A percentile compares a stretch with the other conserved stretches of the same genome.
phyloP scores from a whole-genome alignment of 2,888 invertebrate genomes.

The Leucophora obtusa region DNA sequence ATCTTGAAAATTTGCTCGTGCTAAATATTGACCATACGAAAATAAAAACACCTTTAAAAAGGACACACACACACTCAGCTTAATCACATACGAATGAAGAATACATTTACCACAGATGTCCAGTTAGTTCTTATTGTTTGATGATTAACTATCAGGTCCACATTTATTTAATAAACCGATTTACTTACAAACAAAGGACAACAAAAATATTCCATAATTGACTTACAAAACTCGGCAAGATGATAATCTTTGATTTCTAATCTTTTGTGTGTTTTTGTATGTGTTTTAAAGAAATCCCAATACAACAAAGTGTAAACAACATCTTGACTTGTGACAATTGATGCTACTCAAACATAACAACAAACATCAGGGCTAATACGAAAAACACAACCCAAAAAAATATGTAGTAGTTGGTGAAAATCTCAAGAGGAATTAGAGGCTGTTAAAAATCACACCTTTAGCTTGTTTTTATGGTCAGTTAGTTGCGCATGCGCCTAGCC shows the following conservation, averaged over 20 bases:
- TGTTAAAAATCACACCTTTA: constrained; percentile 61
- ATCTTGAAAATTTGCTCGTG: constrained; percentile 26
- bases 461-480: constrained; percentile 48
- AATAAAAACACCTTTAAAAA: constrained; percentile 36
- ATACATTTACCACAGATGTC: not conserved
- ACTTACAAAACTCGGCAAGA: constrained; percentile 47
- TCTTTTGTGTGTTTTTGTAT: constrained; percentile 14
- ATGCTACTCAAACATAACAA: no score
- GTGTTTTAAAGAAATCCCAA: constrained; percentile 15
- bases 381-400: not conserved
- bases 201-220: constrained; percentile 31
- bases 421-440: constrained; percentile 25
- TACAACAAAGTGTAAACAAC: constrained; percentile 41
- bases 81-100: not conserved
- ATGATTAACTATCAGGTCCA: constrained; percentile 17
- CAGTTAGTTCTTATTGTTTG: constrained; percentile 3
- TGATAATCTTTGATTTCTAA: constrained; percentile 40
- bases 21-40: constrained; percentile 20
- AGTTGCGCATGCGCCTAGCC: constrained; percentile 49
- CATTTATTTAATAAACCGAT: constrained; percentile 40
- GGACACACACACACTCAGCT: not conserved
- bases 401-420: not conserved
- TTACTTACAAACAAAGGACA: constrained; percentile 37
- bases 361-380: constrained; percentile 21
- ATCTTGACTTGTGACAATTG: constrained; percentile 65